Conservation (phyloP, 2,888 invertebrate genomes). For the Leucoptera coffeella region DNA sequence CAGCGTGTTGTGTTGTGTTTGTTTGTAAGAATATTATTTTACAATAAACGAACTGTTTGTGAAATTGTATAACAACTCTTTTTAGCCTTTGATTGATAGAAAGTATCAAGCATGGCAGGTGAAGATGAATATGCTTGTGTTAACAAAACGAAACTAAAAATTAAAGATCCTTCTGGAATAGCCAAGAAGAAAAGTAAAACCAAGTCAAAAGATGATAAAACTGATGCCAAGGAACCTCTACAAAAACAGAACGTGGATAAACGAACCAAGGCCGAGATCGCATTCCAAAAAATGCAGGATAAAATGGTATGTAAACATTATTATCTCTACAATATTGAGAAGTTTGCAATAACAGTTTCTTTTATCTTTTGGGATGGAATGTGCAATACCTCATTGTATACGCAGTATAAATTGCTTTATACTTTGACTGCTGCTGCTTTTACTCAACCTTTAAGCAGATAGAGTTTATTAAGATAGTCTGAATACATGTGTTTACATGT, state of each 20-base stretch:
- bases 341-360: no score
- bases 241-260: constrained; percentile 38
- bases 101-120: constrained; percentile 2
- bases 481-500: no score
- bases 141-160: constrained; percentile 66
- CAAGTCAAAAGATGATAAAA: constrained; percentile 59
- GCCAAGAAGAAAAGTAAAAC: constrained; percentile 73
- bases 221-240: constrained; percentile 36
- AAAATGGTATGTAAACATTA: constrained; percentile 65
- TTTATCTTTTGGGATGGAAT: no score
- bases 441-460: no score
- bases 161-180: constrained; percentile 70
- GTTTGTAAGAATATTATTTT: background rate
- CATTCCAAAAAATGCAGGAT: constrained; percentile 86
- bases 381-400: no score
- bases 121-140: constrained; percentile 68
- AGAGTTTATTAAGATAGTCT: no score
- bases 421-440: no score
- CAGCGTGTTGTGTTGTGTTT: background rate
- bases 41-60: no score
- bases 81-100: background rate
- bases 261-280: constrained; percentile 81
- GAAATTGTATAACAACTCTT: background rate
- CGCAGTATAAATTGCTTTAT: no score
- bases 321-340: background rate